Evolutionary conservation across 2,797 vertebrate genomes (phyloP), one percentile per base, ranked within the genome.

Genomic region (Megaceryle alcyon): DNA sequence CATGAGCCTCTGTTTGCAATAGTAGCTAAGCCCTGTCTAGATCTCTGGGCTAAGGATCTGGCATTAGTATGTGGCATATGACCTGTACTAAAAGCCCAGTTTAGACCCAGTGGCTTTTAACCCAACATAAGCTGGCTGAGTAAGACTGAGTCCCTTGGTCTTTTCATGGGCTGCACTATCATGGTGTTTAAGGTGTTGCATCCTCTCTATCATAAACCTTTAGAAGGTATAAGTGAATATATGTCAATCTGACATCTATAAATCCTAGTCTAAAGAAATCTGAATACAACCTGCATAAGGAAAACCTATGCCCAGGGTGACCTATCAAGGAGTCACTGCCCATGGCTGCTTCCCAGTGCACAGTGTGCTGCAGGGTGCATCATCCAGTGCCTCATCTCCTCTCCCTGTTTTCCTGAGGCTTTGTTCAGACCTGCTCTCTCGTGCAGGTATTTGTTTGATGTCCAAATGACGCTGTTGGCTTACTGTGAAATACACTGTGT

Each of bases 321-420:
- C 18, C 31, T 64, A 14, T 14, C 59, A 43, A 31, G 33, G 53
- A n/a, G 31, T 29, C 6, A 33, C 51, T 18, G 19, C 20, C 28
- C 13, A 7, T 10, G 16, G 22, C 6, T 43, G 26, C 49, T 59
- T 63, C 53, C 23, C 37, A 39, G 59, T 8, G 25, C 28, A 49
- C 6, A 0, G 0, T 57, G 35, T 83, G 61, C 61, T 44, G 25
- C 19, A 25, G 15, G 18, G 9, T 35, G 22, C 35, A 7, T 51
- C n/a, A 20, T 11, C 60, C 0, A 0, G 31, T 54, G 44, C 28
- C 37, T 72, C 2, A 1, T 29, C 23, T 63, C 12, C 59, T 54
- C 31, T 72, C 14, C 29, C 37, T 48, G 49, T 33, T 22, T 31
- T 51, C 44, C 26, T 61, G 41, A 46, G 46, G 41, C 57, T 77